Base-by-base conservation (phyloP, 2,113 vertebrate genomes). In the Hyla sarda region DNA sequence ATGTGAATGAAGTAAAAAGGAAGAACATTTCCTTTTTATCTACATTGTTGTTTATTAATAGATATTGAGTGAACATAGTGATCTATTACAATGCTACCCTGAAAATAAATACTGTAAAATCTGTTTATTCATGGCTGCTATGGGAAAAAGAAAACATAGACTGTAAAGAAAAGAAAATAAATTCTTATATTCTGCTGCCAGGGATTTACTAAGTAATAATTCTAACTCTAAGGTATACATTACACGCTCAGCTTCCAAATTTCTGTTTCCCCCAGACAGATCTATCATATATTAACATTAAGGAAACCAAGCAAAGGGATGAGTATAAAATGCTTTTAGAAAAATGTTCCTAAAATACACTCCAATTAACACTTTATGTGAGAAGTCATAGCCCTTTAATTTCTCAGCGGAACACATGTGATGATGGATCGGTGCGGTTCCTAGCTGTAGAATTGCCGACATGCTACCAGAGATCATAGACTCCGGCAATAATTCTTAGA, bases 401-500 rank as follows among this genome's bases (percentile, higher is more conserved):
- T 60, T 85, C 56, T 67, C 28, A 67, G 47, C 50, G 16, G 13
- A 71, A 79, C 52, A 25, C 45, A 79, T 73, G 19, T 65, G 14
- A 32, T 79, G 62, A 79, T 41, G 54, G 77, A 79, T 72, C 23
- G 34, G 58, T 78, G n/a, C 52, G 25, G 17, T 67, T 85, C 50
- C 7, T 48, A 60, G 54, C 54, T 60, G 54, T 16, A 16, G 37
- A 76, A 76, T 32, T 65, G n/a, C 21, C 47, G 17, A 34, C 50
- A 34, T 54, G 48, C 41, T 67, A 16, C 21, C 32, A 28, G 28
- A 85, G 45, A 85, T 62, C 32, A 65, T 32, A 71, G 62, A n/a
- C 37, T 23, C 41, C 50, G 14, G 7, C 37, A 23, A 60, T 84
- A 78, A 32, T 17, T 77, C 47, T 69, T 52, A 58, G 37, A 3